Evolutionary conservation across 2,888 invertebrate species (phyloP).

Genomic region (Drosophila pseudotalamancana): DNA sequence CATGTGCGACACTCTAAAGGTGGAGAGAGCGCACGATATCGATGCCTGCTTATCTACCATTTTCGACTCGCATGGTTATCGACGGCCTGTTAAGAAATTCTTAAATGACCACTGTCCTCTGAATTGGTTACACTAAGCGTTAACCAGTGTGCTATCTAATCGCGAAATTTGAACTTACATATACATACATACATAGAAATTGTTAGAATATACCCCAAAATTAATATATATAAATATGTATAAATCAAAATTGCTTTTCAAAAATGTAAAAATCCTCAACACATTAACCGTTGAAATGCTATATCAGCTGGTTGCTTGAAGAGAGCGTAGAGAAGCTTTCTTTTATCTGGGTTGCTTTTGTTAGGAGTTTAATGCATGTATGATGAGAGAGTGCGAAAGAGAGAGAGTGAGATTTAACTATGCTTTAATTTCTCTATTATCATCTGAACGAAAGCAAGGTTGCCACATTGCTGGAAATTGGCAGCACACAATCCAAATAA

Average conservation of each 20-base stretch:
- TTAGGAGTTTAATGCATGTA: background rate
- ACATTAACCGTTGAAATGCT: conserved; percentile 2
- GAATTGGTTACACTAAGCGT: conserved; percentile 42
- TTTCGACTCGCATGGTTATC: conserved; percentile 48
- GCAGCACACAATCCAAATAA: conserved; percentile 2
- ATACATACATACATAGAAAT: background rate
- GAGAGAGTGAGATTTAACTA: background rate
- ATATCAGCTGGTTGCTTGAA: conserved; percentile 18
- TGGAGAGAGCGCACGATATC: conserved; percentile 18
- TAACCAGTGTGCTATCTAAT: conserved; percentile 38
- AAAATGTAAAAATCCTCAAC: conserved; percentile 4
- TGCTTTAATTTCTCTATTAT: conserved; percentile 34
- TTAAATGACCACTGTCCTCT: conserved; percentile 53
- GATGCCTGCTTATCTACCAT: conserved; percentile 57
- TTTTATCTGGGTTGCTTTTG: conserved; percentile 6
- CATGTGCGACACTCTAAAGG: conserved; percentile 45
- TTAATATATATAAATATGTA: background rate
- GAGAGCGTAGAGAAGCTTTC: background rate
- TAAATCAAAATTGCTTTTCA: background rate
- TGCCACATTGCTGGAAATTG: conserved; percentile 35
- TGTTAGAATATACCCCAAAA: background rate
- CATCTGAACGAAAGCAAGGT: conserved; percentile 21
- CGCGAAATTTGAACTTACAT: conserved; percentile 18
- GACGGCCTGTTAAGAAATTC: conserved; percentile 45
- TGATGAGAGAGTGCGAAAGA: background rate